Conservation (phyloP, 2,888 invertebrate species). For the Meiosimyza decipiens region DNA sequence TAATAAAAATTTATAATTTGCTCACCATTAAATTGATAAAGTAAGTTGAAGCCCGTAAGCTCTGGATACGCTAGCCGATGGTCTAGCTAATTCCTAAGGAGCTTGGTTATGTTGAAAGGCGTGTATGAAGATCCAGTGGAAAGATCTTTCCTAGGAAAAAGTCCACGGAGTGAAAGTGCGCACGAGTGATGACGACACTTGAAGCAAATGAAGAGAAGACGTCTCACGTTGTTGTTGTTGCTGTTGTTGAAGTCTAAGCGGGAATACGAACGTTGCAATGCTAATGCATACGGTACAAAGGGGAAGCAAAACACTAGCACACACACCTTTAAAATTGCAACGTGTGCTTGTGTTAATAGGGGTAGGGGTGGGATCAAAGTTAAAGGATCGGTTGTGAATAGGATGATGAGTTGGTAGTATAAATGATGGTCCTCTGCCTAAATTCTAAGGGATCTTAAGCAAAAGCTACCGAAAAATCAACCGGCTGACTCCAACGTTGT, state of each 20-base stretch:
- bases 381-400: not conserved
- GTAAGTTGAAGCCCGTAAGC: slow-evolving; percentile 4
- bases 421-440: too few relatives aligned
- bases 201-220: not conserved
- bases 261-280: not conserved
- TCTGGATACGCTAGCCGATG: slow-evolving; percentile 2
- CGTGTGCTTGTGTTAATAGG: too few relatives aligned
- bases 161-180: not conserved
- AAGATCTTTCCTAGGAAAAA: too few relatives aligned
- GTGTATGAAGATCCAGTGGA: too few relatives aligned
- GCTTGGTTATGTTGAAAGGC: not conserved
- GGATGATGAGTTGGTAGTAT: not conserved
- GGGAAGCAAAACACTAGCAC: too few relatives aligned
- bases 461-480: too few relatives aligned
- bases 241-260: not conserved
- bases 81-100: slow-evolving; percentile 19
- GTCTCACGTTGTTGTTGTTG: slow-evolving; percentile 5
- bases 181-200: slow-evolving; percentile 7
- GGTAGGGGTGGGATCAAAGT: too few relatives aligned
- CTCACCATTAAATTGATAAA: slow-evolving; percentile 28
- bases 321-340: too few relatives aligned
- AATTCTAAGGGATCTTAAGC: too few relatives aligned
- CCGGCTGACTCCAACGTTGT: not conserved
- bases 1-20: not conserved
- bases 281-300: too few relatives aligned